Percentiles rank a stretch among this genome's conserved stretches.
These are phyloP conservation scores for Eudiplozoon nipponicum DNA, from an alignment of 2,888 invertebrate species.

Conservation along the genomic window DNA sequence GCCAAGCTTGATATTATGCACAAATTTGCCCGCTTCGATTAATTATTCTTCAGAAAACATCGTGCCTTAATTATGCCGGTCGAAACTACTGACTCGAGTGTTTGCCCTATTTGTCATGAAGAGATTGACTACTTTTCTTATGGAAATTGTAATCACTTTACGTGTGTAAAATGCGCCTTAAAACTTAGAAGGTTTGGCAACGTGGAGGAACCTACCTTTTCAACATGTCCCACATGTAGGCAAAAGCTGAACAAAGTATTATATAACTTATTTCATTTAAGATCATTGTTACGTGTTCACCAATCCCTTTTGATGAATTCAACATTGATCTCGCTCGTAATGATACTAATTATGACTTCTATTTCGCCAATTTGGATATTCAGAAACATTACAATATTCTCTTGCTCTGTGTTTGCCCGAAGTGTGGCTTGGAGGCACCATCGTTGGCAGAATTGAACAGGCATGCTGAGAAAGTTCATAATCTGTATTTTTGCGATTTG, in stretches of 20 bases:
- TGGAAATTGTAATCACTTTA: slow-evolving; percentile 7
- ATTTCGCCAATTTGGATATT: not conserved
- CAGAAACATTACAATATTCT: not conserved
- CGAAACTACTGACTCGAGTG: too few species aligned
- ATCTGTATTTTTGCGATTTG: not conserved
- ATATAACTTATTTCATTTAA: not conserved
- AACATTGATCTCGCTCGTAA: not conserved
- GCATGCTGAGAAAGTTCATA: not conserved
- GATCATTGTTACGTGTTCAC: not conserved
- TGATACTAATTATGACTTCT: not conserved
- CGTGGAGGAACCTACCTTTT: not conserved
- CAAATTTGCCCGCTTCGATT: too few species aligned
- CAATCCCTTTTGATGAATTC: not conserved
- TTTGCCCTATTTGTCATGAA: not conserved
- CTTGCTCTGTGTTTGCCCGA: not conserved
- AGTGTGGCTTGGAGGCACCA: not conserved
- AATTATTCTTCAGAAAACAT: too few species aligned
- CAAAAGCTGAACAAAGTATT: slow-evolving; percentile 1
- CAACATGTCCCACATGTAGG: slow-evolving; percentile 7
- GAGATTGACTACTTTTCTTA: slow-evolving; percentile 3
- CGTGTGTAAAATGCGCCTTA: slow-evolving; percentile 6
- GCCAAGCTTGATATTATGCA: too few species aligned
- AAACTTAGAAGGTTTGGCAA: slow-evolving; percentile 5
- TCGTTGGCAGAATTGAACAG: not conserved
- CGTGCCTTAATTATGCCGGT: too few species aligned